Evolutionary conservation across 2,888 invertebrate genomes (phyloP), one percentile per base, ranked within the genome.

Genomic region (Pollenia amentaria): DNA sequence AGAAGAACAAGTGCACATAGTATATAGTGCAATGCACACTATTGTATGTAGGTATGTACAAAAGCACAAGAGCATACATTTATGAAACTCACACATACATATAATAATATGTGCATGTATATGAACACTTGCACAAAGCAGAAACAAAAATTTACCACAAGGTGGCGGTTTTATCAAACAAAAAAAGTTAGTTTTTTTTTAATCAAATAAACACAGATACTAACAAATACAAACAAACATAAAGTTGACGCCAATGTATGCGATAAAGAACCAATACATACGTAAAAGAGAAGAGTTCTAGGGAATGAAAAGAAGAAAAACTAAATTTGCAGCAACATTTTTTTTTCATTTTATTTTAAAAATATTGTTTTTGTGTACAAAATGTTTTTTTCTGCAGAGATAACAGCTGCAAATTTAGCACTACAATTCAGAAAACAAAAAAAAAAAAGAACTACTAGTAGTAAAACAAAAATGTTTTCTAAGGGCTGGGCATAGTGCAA

Each of bases 111-210:
- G 42, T 42, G 9, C 16, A 40, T 16, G 18, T 9, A 44, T 42
- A n/a, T 21, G 12, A 62, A 64, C 14, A 53, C 29, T 46, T 16
- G 44, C 14, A 65, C 16, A 53, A 4, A 53, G 29, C 29, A 21
- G 51, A 12, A 51, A 10, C 40, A 29, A 60, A 40, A 57, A 40
- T 38, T 29, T 11, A 29, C 72, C 78, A 67, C 84, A 84, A 84
- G 73, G 78, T 60, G 78, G 72, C 78, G 78, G 72, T 60, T 84
- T 84, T 78, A 57, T 60, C 44, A 51, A 83, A 64, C 42, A 64
- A 62, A 53, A 46, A 53, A 42, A 55, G 11, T 38, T 57, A 46
- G 46, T 3, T 57, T 42, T 12, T 38, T 69, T 75, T 29, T 18
- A 48, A 69, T 70, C 42, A 70, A 57, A 40, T 14, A 64, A 18